Percentiles rank a stretch among this genome's conserved stretches.
Conservation (phyloP, 2,888 invertebrate genomes). For the Platycheirus rosarum region DNA sequence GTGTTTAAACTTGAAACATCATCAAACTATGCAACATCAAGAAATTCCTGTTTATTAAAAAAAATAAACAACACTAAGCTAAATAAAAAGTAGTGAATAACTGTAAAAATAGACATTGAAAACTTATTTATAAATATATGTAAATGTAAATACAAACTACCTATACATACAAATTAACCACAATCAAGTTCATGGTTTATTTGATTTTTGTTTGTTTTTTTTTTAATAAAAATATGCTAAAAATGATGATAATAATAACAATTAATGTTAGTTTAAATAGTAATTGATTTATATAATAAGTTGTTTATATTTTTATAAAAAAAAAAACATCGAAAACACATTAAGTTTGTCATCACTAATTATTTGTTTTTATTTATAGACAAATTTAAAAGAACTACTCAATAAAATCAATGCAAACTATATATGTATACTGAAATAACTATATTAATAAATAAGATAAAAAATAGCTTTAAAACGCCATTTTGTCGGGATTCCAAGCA, state of each 20-base stretch:
- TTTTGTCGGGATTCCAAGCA: background rate
- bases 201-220: no score
- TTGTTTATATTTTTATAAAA: no score
- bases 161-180: no score
- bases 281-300: no score
- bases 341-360: background rate
- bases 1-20: slow-evolving; percentile 16
- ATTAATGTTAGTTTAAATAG: no score
- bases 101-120: no score
- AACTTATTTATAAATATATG: background rate
- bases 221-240: no score
- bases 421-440: background rate
- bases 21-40: slow-evolving; percentile 38
- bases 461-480: background rate
- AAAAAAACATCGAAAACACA: no score
- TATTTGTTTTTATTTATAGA: background rate
- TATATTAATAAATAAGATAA: background rate
- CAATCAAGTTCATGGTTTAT: slow-evolving; percentile 1
- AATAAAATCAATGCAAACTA: no score
- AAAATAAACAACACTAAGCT: slow-evolving; percentile 14
- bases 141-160: no score
- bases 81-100: slow-evolving; percentile 1
- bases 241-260: no score
- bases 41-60: slow-evolving; percentile 65
- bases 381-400: no score